Evolutionary conservation across 1,140 invertebrate genomes (phyloP).

Genomic region (Neodiprion lecontei): DNA sequence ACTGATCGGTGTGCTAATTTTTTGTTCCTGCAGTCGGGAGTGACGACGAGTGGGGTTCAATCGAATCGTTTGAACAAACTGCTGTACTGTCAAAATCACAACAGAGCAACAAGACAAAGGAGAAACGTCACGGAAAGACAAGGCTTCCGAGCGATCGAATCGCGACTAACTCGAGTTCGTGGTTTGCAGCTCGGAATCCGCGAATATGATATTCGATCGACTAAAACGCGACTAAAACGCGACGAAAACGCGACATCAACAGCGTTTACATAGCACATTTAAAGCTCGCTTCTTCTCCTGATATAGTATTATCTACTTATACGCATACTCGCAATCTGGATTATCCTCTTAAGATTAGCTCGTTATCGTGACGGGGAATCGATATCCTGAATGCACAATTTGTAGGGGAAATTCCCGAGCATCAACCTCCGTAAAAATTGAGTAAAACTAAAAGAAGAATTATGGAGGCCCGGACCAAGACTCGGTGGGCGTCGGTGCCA

Average conservation of each 20-base stretch:
- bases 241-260: neutral
- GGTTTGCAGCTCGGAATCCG: neutral
- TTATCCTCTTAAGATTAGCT: neutral
- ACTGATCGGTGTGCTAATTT: neutral
- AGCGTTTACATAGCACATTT: neutral
- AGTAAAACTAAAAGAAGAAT: constrained; percentile 39
- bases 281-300: too few species aligned
- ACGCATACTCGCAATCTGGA: neutral
- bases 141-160: neutral
- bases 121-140: neutral
- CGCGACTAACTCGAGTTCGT: neutral
- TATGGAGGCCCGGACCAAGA: constrained; percentile 40
- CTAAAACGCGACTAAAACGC: neutral
- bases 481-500: constrained; percentile 45
- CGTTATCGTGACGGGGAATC: constrained; percentile 4
- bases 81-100: too few species aligned
- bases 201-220: neutral
- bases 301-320: neutral
- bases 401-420: neutral
- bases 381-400: neutral
- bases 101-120: too few species aligned
- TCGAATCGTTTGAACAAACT: too few species aligned
- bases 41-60: neutral
- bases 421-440: constrained; percentile 16
- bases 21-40: neutral